Percentiles rank a stretch among this genome's conserved stretches.
Conservation (phyloP, 2,113 vertebrate genomes). For the Conger conger region DNA sequence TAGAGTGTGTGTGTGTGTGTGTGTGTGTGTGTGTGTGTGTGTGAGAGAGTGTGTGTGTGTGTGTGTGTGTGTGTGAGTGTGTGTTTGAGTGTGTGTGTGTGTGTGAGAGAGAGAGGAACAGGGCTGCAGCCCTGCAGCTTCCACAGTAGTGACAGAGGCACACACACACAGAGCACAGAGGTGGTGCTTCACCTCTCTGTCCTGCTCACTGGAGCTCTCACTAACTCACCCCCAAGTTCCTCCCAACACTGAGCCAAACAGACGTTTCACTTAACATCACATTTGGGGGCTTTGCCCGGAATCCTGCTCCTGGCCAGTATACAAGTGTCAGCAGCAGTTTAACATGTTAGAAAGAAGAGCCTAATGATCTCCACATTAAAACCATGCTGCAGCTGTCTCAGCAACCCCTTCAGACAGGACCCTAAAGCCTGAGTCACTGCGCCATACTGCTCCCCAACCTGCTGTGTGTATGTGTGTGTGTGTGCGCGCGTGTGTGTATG, state of each 20-base stretch:
- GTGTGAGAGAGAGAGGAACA: background rate
- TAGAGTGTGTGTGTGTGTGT: background rate
- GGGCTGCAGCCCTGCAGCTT: background rate
- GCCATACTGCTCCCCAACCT: background rate
- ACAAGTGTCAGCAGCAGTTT: slow-evolving; percentile 17
- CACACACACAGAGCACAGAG: no score
- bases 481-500: slow-evolving; percentile 12
- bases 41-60: background rate
- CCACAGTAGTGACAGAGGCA: background rate
- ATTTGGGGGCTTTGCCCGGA: slow-evolving; percentile 13
- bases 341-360: background rate
- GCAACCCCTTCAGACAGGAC: background rate
- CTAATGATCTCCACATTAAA: slow-evolving; percentile 18
- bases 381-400: slow-evolving; percentile 7
- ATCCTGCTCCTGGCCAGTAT: slow-evolving; percentile 1
- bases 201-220: background rate
- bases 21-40: background rate
- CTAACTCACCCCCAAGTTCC: slow-evolving; percentile 5
- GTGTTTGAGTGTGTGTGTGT: background rate
- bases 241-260: slow-evolving; percentile 9
- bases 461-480: slow-evolving; percentile 17
- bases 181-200: background rate
- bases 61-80: slow-evolving; percentile 9
- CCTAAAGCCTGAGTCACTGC: slow-evolving; percentile 18
- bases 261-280: slow-evolving; percentile 14